A percentile compares a stretch with the other conserved stretches of the same genome.
phyloP scores from a whole-genome alignment of 1,140 invertebrate genomes.

The Aphelenchoides fujianensis region DNA sequence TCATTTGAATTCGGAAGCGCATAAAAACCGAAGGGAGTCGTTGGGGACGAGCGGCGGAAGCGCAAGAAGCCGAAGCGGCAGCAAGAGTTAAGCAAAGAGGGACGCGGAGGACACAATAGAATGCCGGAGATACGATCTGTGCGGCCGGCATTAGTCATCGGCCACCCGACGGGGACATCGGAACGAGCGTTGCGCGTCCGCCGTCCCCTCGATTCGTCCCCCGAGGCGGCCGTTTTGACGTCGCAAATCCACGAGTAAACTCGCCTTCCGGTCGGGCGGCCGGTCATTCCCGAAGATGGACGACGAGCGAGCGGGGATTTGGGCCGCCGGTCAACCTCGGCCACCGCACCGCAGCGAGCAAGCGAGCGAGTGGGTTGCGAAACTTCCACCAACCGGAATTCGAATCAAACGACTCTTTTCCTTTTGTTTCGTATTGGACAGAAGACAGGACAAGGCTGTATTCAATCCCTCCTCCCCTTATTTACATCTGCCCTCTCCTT shows the following conservation, averaged over 20 bases:
- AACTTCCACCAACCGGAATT: too few relatives aligned
- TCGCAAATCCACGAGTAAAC: neutral
- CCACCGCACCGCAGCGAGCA: too few relatives aligned
- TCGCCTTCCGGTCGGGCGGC: neutral
- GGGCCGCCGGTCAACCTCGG: too few relatives aligned
- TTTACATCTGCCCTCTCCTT: too few relatives aligned
- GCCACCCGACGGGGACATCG: neutral
- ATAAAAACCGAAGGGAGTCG: neutral
- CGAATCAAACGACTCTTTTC: too few relatives aligned
- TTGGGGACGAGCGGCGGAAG: neutral
- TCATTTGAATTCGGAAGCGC: neutral
- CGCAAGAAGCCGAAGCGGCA: neutral
- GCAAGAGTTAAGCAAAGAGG: neutral
- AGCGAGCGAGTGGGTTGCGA: too few relatives aligned
- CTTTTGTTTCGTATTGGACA: too few relatives aligned
- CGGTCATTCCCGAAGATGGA: neutral
- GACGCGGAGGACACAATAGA: slow-evolving; percentile 1
- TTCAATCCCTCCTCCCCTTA: too few relatives aligned
- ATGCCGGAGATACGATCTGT: slow-evolving; percentile 14
- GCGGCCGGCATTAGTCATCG: neutral
- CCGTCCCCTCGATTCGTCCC: neutral
- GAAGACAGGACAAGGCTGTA: too few relatives aligned
- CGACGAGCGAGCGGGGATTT: too few relatives aligned
- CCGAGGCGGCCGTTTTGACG: neutral
- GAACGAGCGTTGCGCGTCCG: neutral